Conservation (phyloP, 2,888 invertebrate species). For the Arctia plantaginis region DNA sequence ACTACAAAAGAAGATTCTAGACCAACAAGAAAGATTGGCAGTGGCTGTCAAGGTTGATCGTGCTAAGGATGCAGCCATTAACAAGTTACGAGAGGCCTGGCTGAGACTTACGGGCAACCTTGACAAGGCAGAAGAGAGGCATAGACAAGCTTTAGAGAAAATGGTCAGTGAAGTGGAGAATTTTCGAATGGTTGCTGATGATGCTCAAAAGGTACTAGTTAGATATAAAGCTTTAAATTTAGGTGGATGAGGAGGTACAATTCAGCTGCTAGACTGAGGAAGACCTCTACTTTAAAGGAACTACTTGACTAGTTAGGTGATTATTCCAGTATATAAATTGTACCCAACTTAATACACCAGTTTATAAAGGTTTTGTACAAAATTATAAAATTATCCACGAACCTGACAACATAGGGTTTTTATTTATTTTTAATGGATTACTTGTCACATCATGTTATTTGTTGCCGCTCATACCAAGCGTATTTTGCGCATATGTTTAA, state of each 20-base stretch:
- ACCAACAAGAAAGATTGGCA: constrained; percentile 92
- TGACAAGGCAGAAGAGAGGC: constrained; percentile 80
- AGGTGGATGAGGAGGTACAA: too few relatives aligned
- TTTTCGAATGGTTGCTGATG: constrained; percentile 74
- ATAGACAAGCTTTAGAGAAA: constrained; percentile 78
- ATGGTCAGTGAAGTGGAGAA: constrained; percentile 85
- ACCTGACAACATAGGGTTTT: too few relatives aligned
- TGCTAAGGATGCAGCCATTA: constrained; percentile 90
- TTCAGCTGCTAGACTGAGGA: too few relatives aligned
- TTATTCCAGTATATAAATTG: too few relatives aligned
- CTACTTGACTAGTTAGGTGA: too few relatives aligned
- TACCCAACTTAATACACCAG: too few relatives aligned
- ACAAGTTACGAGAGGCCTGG: constrained; percentile 89
- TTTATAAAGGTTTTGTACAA: background rate
- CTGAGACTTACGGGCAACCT: constrained; percentile 80
- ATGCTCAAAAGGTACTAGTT: constrained; percentile 75
- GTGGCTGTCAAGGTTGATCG: constrained; percentile 92
- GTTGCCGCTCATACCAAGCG: too few relatives aligned
- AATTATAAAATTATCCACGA: background rate
- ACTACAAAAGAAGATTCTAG: constrained; percentile 90
- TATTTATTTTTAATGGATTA: too few relatives aligned
- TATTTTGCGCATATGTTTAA: too few relatives aligned
- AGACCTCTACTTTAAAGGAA: too few relatives aligned
- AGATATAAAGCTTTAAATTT: too few relatives aligned
- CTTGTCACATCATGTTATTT: too few relatives aligned